Base-by-base conservation (phyloP, 2,113 vertebrate genomes). In the Octodon degus region DNA sequence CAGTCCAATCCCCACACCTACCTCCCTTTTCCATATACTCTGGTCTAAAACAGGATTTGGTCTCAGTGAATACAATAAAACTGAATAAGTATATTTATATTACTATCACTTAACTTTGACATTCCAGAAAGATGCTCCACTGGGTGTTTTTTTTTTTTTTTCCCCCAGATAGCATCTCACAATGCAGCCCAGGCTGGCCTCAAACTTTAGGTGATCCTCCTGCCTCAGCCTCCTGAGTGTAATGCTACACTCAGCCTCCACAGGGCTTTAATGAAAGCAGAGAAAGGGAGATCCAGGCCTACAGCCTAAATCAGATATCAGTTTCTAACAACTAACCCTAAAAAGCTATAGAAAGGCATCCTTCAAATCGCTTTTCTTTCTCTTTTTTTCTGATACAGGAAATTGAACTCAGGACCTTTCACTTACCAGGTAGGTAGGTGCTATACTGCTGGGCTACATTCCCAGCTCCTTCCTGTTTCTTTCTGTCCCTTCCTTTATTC, bases 261-360 rank as follows among this genome's bases (percentile, higher is more conserved):
- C 27, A 43, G 65, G 40, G 47, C 9, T 30, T 65, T 32, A 19
- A 58, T 60, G 53, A 60, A 58, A 50, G 84, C 12, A 80, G n/a
- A 95, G 70, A 84, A 94, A 70, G 79, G 82, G 10, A 80, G 40
- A 63, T 40, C 19, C 53, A 92, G 74, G 58, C 34, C 53, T 63
- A n/a, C 24, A 87, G 84, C 63, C 40, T 4, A 40, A 43, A 37
- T 89, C 63, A 85, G 40, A 17, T 53, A 76, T 77, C 30, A 20
- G 68, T 74, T 37, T 95, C 74, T 86, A 92, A 79, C 80, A 85
- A 72, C 14, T 37, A 82, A 95, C 80, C 43, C 53, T 67, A 80
- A 47, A 50, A 58, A 93, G 5, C 50, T 53, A 40, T 53, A 77
- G 34, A 63, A 91, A 79, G 58, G 68, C 14, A 84, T 24, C 53